A percentile compares a stretch with the other conserved stretches of the same genome.
These are phyloP conservation scores for Scrobipalpa costella DNA, from an alignment of 2,888 invertebrate genomes.

Conservation along the genomic window DNA sequence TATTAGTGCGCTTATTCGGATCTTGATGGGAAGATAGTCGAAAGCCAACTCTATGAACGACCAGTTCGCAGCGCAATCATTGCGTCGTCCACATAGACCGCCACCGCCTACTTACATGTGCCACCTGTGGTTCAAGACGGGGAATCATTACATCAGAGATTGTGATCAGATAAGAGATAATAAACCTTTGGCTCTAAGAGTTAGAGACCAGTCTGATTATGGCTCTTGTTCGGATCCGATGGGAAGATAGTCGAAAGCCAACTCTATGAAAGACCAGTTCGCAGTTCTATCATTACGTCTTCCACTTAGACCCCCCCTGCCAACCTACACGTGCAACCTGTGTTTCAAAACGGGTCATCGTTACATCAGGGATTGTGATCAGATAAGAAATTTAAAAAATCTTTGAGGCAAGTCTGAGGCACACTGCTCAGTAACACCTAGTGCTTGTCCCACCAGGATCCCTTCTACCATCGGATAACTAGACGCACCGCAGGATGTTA, in stretches of 20 bases:
- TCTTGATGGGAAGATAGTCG: too few relatives aligned
- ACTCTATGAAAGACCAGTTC: slow-evolving; percentile 79
- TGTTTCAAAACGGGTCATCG: slow-evolving; percentile 94
- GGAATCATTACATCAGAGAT: slow-evolving; percentile 93
- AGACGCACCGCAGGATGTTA: too few relatives aligned
- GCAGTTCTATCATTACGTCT: slow-evolving; percentile 81
- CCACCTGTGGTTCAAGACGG: slow-evolving; percentile 92
- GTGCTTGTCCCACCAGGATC: too few relatives aligned
- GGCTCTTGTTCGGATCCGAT: too few relatives aligned
- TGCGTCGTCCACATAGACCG: slow-evolving; percentile 82
- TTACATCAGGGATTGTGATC: slow-evolving; percentile 93
- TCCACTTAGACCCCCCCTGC: slow-evolving; percentile 86
- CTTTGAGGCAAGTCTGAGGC: too few relatives aligned
- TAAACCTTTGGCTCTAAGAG: neutral
- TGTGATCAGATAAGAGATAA: slow-evolving; percentile 86
- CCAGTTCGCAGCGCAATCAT: slow-evolving; percentile 82
- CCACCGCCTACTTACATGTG: slow-evolving; percentile 90
- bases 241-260: too few relatives aligned
- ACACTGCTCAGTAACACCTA: too few relatives aligned
- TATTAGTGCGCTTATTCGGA: too few relatives aligned
- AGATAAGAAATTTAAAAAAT: slow-evolving; percentile 83
- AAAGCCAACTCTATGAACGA: slow-evolving; percentile 51
- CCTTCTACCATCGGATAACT: too few relatives aligned
- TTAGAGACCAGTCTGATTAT: too few relatives aligned
- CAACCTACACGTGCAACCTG: slow-evolving; percentile 90